Evolutionary conservation across 2,797 vertebrate genomes (phyloP).

Genomic region (Clarias platycephalus): DNA sequence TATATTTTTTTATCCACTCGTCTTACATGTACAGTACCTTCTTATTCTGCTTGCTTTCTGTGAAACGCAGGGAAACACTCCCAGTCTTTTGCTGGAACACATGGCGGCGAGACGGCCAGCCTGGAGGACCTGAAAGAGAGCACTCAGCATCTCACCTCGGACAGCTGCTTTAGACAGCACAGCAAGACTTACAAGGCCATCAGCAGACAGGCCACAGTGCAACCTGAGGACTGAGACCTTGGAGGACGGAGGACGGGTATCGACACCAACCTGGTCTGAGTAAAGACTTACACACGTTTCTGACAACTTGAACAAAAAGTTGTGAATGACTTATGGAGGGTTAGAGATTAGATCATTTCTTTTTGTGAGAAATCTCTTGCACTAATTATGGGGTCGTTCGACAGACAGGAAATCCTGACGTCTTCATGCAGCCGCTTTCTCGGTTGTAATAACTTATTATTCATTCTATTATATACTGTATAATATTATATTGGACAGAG

Average conservation of each 20-base stretch:
- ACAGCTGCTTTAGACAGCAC: constrained; percentile 86
- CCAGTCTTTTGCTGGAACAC: constrained; percentile 81
- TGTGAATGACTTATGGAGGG: too few relatives aligned
- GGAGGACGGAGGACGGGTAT: background rate
- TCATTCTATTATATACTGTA: background rate
- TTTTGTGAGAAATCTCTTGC: background rate
- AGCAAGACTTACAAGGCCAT: constrained; percentile 82
- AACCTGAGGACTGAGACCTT: constrained; percentile 55
- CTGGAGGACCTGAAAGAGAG: constrained; percentile 86
- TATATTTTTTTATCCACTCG: background rate
- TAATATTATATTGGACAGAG: background rate
- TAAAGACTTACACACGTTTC: background rate
- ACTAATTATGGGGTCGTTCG: background rate
- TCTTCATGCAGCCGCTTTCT: background rate
- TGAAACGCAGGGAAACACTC: constrained; percentile 85
- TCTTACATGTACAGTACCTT: background rate
- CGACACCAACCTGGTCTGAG: constrained; percentile 11
- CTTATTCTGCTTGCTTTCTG: background rate
- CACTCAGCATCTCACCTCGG: constrained; percentile 80
- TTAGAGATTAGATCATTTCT: background rate
- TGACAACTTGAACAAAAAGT: too few relatives aligned
- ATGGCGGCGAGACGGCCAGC: constrained; percentile 68
- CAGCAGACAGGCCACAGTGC: constrained; percentile 60
- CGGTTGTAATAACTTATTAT: background rate
- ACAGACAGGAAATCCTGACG: background rate